Base-by-base conservation (phyloP, 1,140 invertebrate species). In the Heliconius congener region DNA sequence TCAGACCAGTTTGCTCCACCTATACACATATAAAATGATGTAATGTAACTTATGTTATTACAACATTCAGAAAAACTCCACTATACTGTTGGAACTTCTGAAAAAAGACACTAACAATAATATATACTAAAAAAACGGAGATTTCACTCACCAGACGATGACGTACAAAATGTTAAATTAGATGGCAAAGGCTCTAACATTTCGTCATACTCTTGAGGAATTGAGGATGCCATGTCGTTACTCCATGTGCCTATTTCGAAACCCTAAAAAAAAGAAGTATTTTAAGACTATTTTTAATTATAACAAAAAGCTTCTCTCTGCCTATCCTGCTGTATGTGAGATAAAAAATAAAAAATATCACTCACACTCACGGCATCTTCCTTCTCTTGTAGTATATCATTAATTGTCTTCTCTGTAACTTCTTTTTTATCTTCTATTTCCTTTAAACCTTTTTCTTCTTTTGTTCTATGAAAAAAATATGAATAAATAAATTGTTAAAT, bases 221-320 rank as follows among this genome's bases (percentile, higher is more conserved):
- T 92, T 3, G 83, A 91, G 30, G 88, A 94, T 0, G 97, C 97
- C 97, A 98, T 98, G 27, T 98, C 97, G 91, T 98, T 98, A 1
- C 97, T 97, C 98, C 98, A 98, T 0, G 97, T 98, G n/a, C 98
- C 98, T 77, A 98, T 98, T 91, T 98, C 97, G 85, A 98, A 95
- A 85, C 96, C 91, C 92, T 95, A 90, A 70, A 46, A 34, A 66
- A 74, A 71, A 50, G 50, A 16, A 37, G n/a, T 60, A 23, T 13
- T 37, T 52, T 52, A 16, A 46, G 42, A 46, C 13, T 16, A 13
- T 46, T 46, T 46, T 46, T 16, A 16, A 46, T 46, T 16, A 16
- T 46, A 16, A 46, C 42, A 46, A 46, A 46, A 16, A 46, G 11
- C 42, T 16, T 46, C 42, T 4, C 11, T 46, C 42, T 46, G 42